A percentile compares a stretch with the other conserved stretches of the same genome.
These are phyloP conservation scores for Sardina pilchardus DNA, from an alignment of 2,113 vertebrate genomes.

Conservation along the genomic window DNA sequence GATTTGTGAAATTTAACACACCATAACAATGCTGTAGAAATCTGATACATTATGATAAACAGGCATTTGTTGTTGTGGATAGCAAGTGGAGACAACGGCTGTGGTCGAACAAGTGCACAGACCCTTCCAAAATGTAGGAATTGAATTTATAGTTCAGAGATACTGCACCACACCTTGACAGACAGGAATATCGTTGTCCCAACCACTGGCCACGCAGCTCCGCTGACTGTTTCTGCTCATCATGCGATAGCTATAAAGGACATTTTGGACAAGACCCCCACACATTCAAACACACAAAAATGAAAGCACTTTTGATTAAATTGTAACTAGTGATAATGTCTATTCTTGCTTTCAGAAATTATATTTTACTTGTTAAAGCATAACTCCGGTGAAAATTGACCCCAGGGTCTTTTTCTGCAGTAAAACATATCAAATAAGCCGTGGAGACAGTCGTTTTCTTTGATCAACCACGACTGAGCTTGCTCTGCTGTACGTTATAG, in stretches of 20 bases:
- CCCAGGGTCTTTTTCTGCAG: too few relatives aligned
- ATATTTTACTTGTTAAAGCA: too few relatives aligned
- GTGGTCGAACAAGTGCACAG: not conserved
- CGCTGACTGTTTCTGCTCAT: slow-evolving; percentile 54
- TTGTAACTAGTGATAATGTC: too few relatives aligned
- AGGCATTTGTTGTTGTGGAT: not conserved
- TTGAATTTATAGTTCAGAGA: not conserved
- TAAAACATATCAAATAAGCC: too few relatives aligned
- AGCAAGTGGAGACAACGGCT: not conserved
- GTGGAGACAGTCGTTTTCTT: too few relatives aligned
- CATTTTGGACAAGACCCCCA: not conserved
- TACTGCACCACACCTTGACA: slow-evolving; percentile 65
- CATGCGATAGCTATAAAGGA: slow-evolving; percentile 65
- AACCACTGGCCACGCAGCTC: slow-evolving; percentile 61
- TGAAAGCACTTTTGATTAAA: too few relatives aligned
- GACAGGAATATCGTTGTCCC: slow-evolving; percentile 66
- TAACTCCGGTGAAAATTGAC: too few relatives aligned
- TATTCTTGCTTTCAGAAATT: too few relatives aligned
- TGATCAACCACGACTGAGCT: too few relatives aligned
- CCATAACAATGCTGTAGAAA: not conserved
- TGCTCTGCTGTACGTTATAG: too few relatives aligned
- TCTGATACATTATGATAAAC: too few relatives aligned
- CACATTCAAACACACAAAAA: not conserved
- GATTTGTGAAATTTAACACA: not conserved
- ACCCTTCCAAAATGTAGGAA: not conserved